Base-by-base conservation (phyloP, 2,113 vertebrate genomes). In the Vulpes lagopus region DNA sequence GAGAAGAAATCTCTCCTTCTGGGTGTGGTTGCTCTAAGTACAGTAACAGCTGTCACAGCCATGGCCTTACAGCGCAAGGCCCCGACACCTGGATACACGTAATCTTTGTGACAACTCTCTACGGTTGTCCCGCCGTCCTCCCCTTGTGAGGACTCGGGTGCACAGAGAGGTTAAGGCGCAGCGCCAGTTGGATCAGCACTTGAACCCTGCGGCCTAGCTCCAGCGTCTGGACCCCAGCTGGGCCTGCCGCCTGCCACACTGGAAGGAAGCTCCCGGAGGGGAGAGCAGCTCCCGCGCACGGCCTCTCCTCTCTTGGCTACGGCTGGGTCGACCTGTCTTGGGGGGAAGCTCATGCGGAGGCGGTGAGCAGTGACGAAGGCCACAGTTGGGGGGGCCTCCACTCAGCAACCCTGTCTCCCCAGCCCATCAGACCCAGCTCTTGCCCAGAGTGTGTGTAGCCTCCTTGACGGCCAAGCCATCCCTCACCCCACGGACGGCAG, bases 1-100 rank as follows among this genome's bases (percentile, higher is more conserved):
- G 22, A 82, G 35, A 65, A 20, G 73, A 55, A 38, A 67, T 16
- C 10, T 65, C 55, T 38, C 60, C 35, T 14, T 60, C 43, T 38
- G 80, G 59, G 23, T 49, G 22, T 32, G 19, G 62, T 12, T 87
- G 49, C 43, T 78, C 12, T 38, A 20, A 27, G 17, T 16, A 59
- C 30, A 76, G 60, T 16, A 49, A 51, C 0, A 81, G 55, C 30
- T 15, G 3, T 16, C 57, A n/a, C 16, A 1, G 14, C 0, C 5
- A 8, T 5, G 8, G 71, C 23, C 8, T 22, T 49, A 8, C 9
- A 4, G 9, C 2, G 3, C n/a, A 19, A 8, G 67, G 64, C 65
- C 15, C 11, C 3, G 0, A 4, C 6, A 11, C 49, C 15, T 49
- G 57, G 4, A n/a, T 12, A 9, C 51, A 4, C 8, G 10, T 59